A percentile compares a stretch with the other conserved stretches of the same genome.
phyloP scores from a whole-genome alignment of 1,140 invertebrate genomes.

The Euglossa dilemma region DNA sequence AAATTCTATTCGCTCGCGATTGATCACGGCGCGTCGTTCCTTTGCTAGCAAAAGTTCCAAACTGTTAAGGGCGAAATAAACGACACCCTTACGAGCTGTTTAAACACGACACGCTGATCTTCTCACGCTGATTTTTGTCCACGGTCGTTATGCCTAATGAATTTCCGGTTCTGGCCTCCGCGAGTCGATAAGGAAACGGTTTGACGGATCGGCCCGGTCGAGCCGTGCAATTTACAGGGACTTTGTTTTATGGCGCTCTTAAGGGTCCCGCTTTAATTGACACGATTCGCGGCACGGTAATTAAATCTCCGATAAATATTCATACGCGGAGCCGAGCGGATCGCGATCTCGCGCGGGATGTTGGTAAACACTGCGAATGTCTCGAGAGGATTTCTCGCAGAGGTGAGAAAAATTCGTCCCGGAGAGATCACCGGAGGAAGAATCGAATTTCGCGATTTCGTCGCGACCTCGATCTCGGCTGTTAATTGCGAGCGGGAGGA shows the following conservation, averaged over 20 bases:
- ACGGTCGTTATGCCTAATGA: constrained; percentile 17
- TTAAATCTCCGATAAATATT: constrained; percentile 21
- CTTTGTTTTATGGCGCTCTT: not conserved
- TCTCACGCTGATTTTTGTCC: constrained; percentile 28
- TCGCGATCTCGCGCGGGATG: not conserved
- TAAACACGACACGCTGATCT: constrained; percentile 5
- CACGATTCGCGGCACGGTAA: not conserved
- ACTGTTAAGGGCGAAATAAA: not conserved
- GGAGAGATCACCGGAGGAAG: not conserved
- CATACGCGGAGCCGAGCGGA: not conserved
- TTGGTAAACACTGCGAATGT: not conserved
- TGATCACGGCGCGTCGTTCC: too few species aligned
- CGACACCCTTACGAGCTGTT: not conserved
- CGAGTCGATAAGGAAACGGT: not conserved
- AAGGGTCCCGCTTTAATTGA: constrained; percentile 4
- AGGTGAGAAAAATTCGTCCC: not conserved
- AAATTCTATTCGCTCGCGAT: too few species aligned
- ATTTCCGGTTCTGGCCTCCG: constrained; percentile 19
- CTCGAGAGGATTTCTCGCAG: not conserved
- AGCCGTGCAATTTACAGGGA: not conserved
- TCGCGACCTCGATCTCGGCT: not conserved
- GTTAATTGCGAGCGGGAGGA: constrained; percentile 10
- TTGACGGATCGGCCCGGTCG: not conserved
- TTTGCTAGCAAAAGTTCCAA: too few species aligned
- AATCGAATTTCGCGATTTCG: not conserved